A percentile compares a stretch with the other conserved stretches of the same genome.
Conservation (phyloP, 2,888 invertebrate species). For the Cephus pygmeus region DNA sequence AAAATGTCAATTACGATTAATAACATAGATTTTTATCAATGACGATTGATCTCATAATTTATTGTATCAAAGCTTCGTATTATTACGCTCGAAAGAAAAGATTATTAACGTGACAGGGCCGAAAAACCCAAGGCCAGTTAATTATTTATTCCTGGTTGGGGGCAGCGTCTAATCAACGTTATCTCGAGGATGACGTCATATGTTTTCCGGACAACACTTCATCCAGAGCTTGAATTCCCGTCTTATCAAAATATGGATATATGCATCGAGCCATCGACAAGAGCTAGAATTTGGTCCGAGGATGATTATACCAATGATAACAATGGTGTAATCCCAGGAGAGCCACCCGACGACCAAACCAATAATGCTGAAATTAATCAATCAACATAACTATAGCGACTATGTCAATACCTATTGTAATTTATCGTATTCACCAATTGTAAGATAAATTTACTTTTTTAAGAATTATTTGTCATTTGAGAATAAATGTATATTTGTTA, state of each 20-base stretch:
- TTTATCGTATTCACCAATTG: background rate
- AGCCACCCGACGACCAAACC: background rate
- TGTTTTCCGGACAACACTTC: background rate
- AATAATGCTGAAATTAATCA: background rate
- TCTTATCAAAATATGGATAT: background rate
- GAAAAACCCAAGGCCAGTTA: constrained; percentile 7
- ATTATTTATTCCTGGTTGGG: constrained; percentile 20
- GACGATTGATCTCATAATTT: background rate
- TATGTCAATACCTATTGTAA: background rate
- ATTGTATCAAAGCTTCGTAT: background rate
- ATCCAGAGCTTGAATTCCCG: background rate
- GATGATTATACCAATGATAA: background rate
- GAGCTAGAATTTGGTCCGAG: background rate
- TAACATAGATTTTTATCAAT: too few relatives aligned
- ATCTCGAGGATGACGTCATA: background rate
- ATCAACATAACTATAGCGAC: background rate
- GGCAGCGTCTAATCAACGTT: constrained; percentile 13
- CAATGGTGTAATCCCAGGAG: background rate
- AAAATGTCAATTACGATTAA: too few relatives aligned
- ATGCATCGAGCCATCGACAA: background rate
- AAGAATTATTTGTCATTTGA: background rate
- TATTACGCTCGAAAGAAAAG: background rate
- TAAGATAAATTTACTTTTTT: background rate
- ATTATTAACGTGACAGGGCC: constrained; percentile 1
- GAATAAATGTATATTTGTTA: background rate